phyloP scores from a whole-genome alignment of 1,140 invertebrate genomes.

The Sweltsa coloradensis region DNA sequence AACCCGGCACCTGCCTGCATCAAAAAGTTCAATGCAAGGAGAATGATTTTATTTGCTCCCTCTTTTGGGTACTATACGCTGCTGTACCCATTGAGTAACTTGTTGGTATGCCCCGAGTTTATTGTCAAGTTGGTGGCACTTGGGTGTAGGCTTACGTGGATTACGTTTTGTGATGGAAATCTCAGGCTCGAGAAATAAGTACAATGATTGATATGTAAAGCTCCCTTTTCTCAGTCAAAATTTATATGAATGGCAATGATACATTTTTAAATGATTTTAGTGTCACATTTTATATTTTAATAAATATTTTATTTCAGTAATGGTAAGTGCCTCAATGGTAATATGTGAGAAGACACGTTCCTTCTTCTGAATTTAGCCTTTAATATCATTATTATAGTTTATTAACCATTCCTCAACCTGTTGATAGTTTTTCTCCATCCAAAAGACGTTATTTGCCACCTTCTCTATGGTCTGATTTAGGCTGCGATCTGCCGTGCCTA shows the following conservation, averaged over 20 bases:
- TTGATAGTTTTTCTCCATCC: slow-evolving; percentile 26
- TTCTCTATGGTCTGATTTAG: slow-evolving; percentile 33
- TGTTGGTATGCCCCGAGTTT: too few species aligned
- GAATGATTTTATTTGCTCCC: too few species aligned
- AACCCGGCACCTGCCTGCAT: too few species aligned
- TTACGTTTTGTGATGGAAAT: too few species aligned
- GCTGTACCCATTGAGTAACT: too few species aligned
- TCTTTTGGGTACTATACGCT: too few species aligned
- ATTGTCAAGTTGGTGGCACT: too few species aligned
- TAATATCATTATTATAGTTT: background rate
- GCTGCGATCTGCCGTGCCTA: slow-evolving; percentile 29
- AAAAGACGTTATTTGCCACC: slow-evolving; percentile 31
- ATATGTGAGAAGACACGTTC: background rate
- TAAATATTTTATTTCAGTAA: background rate
- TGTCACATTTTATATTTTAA: background rate
- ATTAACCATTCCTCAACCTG: slow-evolving; percentile 1
- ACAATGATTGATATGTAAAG: too few species aligned
- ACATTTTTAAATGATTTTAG: background rate
- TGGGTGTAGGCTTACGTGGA: too few species aligned
- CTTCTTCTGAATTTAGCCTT: background rate
- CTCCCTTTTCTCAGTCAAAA: background rate
- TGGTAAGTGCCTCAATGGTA: background rate
- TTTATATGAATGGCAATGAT: background rate
- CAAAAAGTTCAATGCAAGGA: too few species aligned
- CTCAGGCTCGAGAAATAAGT: too few species aligned